Evolutionary conservation across 2,113 vertebrate genomes (phyloP), one percentile per base, ranked within the genome.

Genomic region (Sceloporus tristichus): DNA sequence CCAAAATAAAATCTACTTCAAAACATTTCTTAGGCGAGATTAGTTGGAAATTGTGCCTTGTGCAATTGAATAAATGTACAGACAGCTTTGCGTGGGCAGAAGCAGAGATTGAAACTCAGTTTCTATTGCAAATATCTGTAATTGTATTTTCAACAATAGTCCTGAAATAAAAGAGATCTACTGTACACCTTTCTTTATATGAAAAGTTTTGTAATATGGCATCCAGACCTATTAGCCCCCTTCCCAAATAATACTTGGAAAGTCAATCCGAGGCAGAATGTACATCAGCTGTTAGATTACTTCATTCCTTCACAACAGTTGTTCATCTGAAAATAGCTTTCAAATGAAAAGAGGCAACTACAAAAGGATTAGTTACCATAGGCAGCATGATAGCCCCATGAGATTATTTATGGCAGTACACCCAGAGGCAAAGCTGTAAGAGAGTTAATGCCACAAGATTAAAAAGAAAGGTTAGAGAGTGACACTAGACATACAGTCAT

Each of bases 281-380:
- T 96, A 95, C 97, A 92, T 97, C 98, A 99, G 98, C 98, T 98
- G 98, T 98, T 96, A 94, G 94, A 93, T 92, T 94, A 95, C 96
- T 95, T 98, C 98, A 98, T 96, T 96, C 95, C 94, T 97, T 94
- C 88, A 93, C 91, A 95, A 95, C 97, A 98, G 98, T 98, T 98
- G 98, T 97, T 97, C 96, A 87, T 95, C 97, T 97, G 96, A 97
- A 98, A 99, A 99, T 99, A 99, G 97, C 96, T 91, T 96, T 96
- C 96, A 95, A 96, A 98, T 96, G 96, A 97, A 96, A 95, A 95
- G 94, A 95, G 96, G 96, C 95, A 96, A 97, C 96, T 97, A 98
- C 98, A 98, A 98, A 98, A 96, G 96, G 97, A 97, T 98, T 96
- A 95, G 96, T 96, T 97, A 96, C 97, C 96, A 95, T 97, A 95